phyloP scores from a whole-genome alignment of 2,113 vertebrate species.

The Mesoclemmys tuberculata region DNA sequence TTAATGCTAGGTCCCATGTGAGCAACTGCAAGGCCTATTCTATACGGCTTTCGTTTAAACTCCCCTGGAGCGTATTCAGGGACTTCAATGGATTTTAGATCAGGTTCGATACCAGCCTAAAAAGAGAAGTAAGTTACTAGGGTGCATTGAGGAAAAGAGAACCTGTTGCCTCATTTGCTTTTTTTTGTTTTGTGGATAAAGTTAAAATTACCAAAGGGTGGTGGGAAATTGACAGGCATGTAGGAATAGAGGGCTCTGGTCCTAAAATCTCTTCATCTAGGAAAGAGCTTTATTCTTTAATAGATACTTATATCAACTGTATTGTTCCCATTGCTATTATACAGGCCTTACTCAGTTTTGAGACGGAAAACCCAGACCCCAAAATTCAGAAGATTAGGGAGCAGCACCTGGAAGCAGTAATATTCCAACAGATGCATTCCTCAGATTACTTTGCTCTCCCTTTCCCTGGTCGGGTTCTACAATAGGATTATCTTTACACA shows the following conservation, averaged over 20 bases:
- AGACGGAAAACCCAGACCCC: neutral
- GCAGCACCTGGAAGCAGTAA: no score
- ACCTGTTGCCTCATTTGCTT: neutral
- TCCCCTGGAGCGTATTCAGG: neutral
- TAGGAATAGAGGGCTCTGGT: neutral
- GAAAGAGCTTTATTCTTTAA: neutral
- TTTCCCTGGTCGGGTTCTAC: neutral
- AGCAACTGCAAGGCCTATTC: neutral
- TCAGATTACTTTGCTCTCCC: neutral
- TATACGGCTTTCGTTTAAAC: neutral
- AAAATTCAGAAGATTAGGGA: neutral
- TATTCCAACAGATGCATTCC: neutral
- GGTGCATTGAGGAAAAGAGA: neutral
- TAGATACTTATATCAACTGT: no score
- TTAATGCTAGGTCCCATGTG: neutral
- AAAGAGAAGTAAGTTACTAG: neutral
- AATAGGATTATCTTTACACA: no score
- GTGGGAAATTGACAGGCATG: neutral
- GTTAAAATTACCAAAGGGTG: neutral
- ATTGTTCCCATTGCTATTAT: neutral
- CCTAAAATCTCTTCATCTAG: neutral
- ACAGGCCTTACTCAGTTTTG: neutral
- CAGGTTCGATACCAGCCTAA: neutral
- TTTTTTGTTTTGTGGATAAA: neutral
- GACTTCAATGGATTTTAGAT: neutral